phyloP scores from a whole-genome alignment of 2,888 invertebrate genomes.

The Erebia palarica region DNA sequence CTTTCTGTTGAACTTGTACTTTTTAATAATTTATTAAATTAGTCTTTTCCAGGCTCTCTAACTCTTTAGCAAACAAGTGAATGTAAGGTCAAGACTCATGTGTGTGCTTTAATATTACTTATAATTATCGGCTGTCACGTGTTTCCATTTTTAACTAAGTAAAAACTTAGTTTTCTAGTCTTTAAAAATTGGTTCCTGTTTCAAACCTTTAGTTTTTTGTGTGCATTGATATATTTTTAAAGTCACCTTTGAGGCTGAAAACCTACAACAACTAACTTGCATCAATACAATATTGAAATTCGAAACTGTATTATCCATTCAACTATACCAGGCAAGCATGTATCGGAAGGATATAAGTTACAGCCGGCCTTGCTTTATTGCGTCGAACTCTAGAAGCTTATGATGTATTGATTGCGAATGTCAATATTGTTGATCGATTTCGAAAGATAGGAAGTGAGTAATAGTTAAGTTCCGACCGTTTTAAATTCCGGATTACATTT shows the following conservation, averaged over 20 bases:
- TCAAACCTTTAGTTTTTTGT: not conserved
- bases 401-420: conserved; percentile 2
- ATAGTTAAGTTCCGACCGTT: not conserved
- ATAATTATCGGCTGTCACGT: not conserved
- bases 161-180: not conserved
- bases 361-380: not conserved
- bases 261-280: too few species aligned
- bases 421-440: not conserved
- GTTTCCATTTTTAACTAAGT: not conserved
- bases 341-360: conserved; percentile 8
- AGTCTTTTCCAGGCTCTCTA: not conserved
- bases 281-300: too few species aligned
- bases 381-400: conserved; percentile 10
- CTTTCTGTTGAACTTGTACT: too few species aligned
- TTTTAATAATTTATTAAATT: not conserved
- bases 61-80: conserved; percentile 6
- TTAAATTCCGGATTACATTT: not conserved
- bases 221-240: not conserved
- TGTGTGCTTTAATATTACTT: not conserved
- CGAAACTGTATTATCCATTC: not conserved
- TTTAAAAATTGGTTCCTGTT: not conserved
- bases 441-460: not conserved
- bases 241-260: not conserved
- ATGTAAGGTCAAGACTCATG: conserved; percentile 10
- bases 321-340: conserved; percentile 1